These are phyloP conservation scores for Homarus gammarus DNA, from an alignment of 2,888 invertebrate species.

Conservation along the genomic window DNA sequence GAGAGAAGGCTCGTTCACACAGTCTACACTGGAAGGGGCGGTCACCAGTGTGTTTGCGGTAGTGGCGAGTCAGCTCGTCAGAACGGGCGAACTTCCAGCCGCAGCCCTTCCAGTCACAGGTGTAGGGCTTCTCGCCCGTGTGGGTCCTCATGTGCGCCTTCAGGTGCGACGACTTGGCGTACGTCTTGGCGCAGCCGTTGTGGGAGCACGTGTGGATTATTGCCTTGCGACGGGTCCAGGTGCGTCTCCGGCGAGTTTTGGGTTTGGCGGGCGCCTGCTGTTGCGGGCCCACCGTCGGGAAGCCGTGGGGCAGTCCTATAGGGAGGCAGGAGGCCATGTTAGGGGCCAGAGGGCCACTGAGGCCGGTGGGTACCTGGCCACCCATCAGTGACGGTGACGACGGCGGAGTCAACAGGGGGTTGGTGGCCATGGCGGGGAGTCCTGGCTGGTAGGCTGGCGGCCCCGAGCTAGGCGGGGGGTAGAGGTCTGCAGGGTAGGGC, in stretches of 20 bases:
- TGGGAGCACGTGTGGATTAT: constrained; percentile 80
- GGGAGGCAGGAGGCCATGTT: constrained; percentile 34
- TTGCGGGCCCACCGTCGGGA: constrained; percentile 4
- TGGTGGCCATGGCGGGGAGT: constrained; percentile 21
- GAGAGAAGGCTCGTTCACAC: constrained; percentile 83
- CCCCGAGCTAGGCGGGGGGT: constrained; percentile 13
- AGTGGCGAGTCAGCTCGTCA: constrained; percentile 83
- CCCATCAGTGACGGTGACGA: constrained; percentile 56
- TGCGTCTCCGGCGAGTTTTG: constrained; percentile 79
- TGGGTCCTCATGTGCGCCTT: constrained; percentile 85
- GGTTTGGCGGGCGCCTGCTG: constrained; percentile 52
- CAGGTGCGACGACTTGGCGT: constrained; percentile 84
- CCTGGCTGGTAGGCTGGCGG: constrained; percentile 22
- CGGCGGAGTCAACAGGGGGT: constrained; percentile 51
- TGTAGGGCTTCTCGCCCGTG: constrained; percentile 84
- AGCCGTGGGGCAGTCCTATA: constrained; percentile 44
- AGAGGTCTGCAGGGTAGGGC: constrained; percentile 53
- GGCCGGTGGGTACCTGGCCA: constrained; percentile 8
- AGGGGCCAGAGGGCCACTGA: constrained; percentile 4
- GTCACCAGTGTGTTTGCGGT: constrained; percentile 82
- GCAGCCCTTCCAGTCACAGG: constrained; percentile 83
- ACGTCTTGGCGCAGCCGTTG: constrained; percentile 82
- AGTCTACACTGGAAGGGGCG: constrained; percentile 84
- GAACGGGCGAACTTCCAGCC: constrained; percentile 83
- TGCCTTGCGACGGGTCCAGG: constrained; percentile 81